Evolutionary conservation across 2,797 vertebrate genomes (phyloP).

Genomic region (Neosalanx taihuensis): DNA sequence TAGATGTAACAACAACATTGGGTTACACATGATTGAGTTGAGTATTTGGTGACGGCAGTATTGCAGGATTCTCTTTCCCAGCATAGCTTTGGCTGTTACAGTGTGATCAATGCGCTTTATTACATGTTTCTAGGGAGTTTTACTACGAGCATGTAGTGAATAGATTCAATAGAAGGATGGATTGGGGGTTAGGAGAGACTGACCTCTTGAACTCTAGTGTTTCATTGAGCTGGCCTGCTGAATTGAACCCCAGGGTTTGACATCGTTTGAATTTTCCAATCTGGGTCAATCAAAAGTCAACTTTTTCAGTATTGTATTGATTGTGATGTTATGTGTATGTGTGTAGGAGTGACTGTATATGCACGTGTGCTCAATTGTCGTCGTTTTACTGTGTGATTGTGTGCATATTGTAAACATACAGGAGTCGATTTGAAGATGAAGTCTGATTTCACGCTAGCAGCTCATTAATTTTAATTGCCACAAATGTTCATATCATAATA

Average conservation of each 20-base stretch:
- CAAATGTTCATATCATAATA: constrained; percentile 15
- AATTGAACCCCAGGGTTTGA: neutral
- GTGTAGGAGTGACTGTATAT: neutral
- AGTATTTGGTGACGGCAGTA: too few relatives aligned
- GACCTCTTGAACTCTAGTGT: neutral
- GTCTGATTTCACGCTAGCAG: neutral
- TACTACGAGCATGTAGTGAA: neutral
- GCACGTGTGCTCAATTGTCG: neutral
- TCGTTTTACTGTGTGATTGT: neutral
- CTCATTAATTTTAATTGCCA: constrained; percentile 36
- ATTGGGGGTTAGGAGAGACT: neutral
- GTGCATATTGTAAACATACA: neutral
- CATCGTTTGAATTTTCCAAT: constrained; percentile 5
- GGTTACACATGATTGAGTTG: too few relatives aligned
- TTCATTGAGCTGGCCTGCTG: constrained; percentile 36
- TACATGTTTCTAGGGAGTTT: neutral
- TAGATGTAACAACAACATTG: too few relatives aligned
- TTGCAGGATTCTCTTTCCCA: too few relatives aligned
- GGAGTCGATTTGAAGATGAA: neutral
- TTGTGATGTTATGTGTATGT: neutral
- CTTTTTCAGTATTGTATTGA: constrained; percentile 12
- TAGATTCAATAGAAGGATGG: neutral
- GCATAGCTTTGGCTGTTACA: too few relatives aligned
- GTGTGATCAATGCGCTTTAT: too few relatives aligned
- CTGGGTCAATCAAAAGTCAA: constrained; percentile 26